phyloP scores from a whole-genome alignment of 37 sponge, comb jelly and placozoan genomes.

The Beroe forskalii region DNA sequence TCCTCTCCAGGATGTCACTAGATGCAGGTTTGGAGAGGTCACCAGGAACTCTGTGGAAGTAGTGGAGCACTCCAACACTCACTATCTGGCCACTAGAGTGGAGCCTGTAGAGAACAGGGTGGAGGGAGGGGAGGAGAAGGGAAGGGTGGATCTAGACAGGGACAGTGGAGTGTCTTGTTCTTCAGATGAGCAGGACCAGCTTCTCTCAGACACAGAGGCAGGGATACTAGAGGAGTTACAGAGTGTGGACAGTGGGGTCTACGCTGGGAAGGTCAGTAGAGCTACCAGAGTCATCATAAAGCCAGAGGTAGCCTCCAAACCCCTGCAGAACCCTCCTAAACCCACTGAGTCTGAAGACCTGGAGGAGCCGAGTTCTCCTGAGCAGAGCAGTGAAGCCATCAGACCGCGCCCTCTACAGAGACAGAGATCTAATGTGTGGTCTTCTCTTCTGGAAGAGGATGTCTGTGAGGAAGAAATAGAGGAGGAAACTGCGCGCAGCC shows the following conservation, averaged over 20 bases:
- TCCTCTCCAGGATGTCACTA: neutral
- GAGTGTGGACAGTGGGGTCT: constrained; percentile 20
- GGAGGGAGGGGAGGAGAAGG: neutral
- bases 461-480: neutral
- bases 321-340: neutral
- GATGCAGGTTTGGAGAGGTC: constrained; percentile 27
- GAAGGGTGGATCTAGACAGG: neutral
- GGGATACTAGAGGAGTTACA: neutral
- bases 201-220: neutral
- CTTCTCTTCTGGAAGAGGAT: neutral
- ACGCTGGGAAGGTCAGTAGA: neutral
- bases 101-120: constrained; percentile 35
- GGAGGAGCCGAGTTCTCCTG: neutral
- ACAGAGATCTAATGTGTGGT: neutral
- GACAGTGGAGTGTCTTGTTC: constrained; percentile 52
- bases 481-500: no score
- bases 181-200: constrained; percentile 16
- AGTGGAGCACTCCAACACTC: neutral
- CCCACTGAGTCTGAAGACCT: neutral
- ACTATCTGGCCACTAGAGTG: neutral
- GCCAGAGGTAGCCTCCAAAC: neutral
- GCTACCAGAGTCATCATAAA: neutral
- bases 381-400: neutral
- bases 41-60: neutral
- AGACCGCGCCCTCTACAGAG: neutral